Evolutionary conservation across 2,113 vertebrate species (phyloP).

Genomic region (Triplophysa rosa): DNA sequence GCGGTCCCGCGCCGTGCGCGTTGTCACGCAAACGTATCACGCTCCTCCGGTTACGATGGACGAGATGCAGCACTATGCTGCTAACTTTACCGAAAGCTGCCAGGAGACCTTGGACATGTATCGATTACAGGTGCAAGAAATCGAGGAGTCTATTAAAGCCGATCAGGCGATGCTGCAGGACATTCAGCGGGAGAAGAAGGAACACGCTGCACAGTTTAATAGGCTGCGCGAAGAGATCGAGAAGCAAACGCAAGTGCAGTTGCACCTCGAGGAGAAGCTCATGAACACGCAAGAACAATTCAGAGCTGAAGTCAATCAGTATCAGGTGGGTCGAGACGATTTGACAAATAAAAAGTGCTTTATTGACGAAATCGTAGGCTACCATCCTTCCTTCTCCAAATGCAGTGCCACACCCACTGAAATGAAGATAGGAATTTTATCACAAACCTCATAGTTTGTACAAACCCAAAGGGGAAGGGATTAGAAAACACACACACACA

Average conservation of each 20-base stretch:
- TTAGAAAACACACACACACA: neutral
- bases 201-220: slow-evolving; percentile 75
- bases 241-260: slow-evolving; percentile 77
- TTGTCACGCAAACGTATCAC: slow-evolving; percentile 64
- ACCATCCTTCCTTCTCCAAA: slow-evolving; percentile 8
- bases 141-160: slow-evolving; percentile 77
- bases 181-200: slow-evolving; percentile 78
- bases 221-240: slow-evolving; percentile 74
- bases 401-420: slow-evolving; percentile 66
- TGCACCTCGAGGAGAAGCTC: slow-evolving; percentile 80
- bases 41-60: slow-evolving; percentile 68
- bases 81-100: slow-evolving; percentile 81
- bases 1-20: slow-evolving; percentile 62
- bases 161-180: slow-evolving; percentile 74
- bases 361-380: neutral
- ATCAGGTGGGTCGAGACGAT: slow-evolving; percentile 76
- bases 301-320: slow-evolving; percentile 72
- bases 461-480: neutral
- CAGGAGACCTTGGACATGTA: slow-evolving; percentile 80
- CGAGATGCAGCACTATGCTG: slow-evolving; percentile 78
- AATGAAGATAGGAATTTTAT: neutral
- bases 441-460: neutral
- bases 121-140: slow-evolving; percentile 78
- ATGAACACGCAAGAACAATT: slow-evolving; percentile 77
- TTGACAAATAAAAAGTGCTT: neutral